Evolutionary conservation across 1,140 invertebrate species (phyloP).

Genomic region (Contarinia nasturtii): DNA sequence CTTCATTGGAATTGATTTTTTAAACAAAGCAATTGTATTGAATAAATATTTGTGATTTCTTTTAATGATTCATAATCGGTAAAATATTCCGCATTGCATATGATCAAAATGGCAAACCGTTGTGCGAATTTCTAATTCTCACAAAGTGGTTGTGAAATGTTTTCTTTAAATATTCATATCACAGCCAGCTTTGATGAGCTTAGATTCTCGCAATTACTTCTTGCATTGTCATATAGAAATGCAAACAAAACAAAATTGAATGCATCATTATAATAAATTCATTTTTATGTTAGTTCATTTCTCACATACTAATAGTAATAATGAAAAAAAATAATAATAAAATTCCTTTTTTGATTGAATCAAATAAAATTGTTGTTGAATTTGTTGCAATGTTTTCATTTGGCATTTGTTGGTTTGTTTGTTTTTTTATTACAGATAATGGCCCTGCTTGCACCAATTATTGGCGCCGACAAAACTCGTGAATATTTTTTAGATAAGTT

Average conservation of each 20-base stretch:
- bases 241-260: too few species aligned
- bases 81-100: background rate
- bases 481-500: slow-evolving; percentile 1
- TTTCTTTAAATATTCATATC: slow-evolving; percentile 44
- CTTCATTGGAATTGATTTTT: background rate
- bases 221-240: background rate
- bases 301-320: too few species aligned
- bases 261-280: background rate
- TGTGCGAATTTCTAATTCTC: slow-evolving; percentile 18
- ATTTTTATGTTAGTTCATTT: background rate
- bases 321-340: too few species aligned
- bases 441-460: slow-evolving; percentile 2
- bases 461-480: slow-evolving; percentile 1
- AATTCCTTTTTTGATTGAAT: too few species aligned
- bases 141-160: slow-evolving; percentile 70
- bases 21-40: background rate
- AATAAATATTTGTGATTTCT: too few species aligned
- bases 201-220: slow-evolving; percentile 9
- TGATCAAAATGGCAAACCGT: background rate
- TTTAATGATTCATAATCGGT: too few species aligned
- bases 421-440: slow-evolving; percentile 2
- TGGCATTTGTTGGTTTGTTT: background rate
- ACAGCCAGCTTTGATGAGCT: slow-evolving; percentile 88
- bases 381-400: too few species aligned
- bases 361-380: too few species aligned